Evolutionary conservation across 2,113 vertebrate genomes (phyloP), one percentile per base, ranked within the genome.

Genomic region (Barnardius zonarius): DNA sequence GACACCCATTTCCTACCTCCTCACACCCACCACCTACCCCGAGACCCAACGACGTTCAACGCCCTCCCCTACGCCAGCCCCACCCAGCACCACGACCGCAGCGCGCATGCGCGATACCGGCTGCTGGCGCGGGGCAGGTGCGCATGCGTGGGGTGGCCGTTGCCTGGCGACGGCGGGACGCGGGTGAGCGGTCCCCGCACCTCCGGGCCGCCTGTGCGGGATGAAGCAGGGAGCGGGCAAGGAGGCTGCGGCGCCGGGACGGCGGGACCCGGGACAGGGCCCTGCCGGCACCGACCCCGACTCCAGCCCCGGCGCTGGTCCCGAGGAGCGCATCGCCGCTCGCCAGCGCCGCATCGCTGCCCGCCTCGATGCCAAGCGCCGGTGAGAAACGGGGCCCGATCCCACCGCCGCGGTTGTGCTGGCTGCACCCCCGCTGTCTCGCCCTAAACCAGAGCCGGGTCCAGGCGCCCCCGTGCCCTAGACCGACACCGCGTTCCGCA

Each of bases 251-350:
- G 12, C 31, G 3, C 31, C 31, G 31, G 31, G 55, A n/a, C 9
- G 55, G 55, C 6, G 33, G 55, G 6, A 33, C 88, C 39, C 13
- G 30, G 97, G 93, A 0, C 96, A 97, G 31, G 96, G 97, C 23
- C 77, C 83, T 15, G 94, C 6, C 10, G 33, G 1, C 28, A 1
- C 41, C 33, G 27, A 5, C 7, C 13, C 27, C 25, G 25, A 24
- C 5, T 17, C 39, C 17, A n/a, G 2, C 2, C 6, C 23, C 7
- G 23, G 10, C 3, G 3, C 48, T 14, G 37, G 2, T 7, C 3
- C 49, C 49, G 62, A 97, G 64, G 97, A 98, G 83, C 97, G 98
- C 25, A 98, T 98, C 63, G 96, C 93, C 62, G 98, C 98, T 11
- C 97, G 98, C 33, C 98, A 98, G 18, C 93, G 95, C 27, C 98